Evolutionary conservation across 2,113 vertebrate genomes (phyloP).

Genomic region (Rynchops niger): DNA sequence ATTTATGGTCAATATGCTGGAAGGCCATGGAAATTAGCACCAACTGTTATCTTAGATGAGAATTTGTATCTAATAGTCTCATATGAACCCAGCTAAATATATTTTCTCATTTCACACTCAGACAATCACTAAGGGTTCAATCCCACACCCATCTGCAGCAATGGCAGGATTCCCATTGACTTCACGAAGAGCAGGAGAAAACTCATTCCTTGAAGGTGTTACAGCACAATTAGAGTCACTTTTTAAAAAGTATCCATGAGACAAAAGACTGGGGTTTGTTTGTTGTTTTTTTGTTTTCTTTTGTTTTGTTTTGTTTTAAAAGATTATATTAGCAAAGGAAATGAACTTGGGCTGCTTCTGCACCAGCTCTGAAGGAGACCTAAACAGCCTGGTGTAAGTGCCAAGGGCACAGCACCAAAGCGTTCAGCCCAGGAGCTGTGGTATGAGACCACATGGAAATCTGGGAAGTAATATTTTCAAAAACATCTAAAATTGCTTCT

Average conservation of each 20-base stretch:
- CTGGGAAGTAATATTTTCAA: not conserved
- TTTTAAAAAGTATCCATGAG: not conserved
- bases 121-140: constrained; percentile 13
- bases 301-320: not conserved
- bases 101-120: constrained; percentile 57
- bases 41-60: not conserved
- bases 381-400: not conserved
- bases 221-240: not conserved
- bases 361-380: not conserved
- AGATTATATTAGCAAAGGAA: not conserved
- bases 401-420: not conserved
- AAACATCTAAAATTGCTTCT: not conserved
- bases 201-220: not conserved
- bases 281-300: too few relatives aligned
- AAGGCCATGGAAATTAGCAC: not conserved
- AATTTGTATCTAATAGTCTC: constrained; percentile 25
- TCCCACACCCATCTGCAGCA: constrained; percentile 47
- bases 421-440: accelerated
- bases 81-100: constrained; percentile 28
- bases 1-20: constrained; percentile 3
- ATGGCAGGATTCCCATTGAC: constrained; percentile 47
- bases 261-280: not conserved
- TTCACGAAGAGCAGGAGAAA: not conserved
- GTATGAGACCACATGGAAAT: not conserved
- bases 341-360: not conserved